Evolutionary conservation across 2,113 vertebrate species (phyloP).

Genomic region (Mola mola): DNA sequence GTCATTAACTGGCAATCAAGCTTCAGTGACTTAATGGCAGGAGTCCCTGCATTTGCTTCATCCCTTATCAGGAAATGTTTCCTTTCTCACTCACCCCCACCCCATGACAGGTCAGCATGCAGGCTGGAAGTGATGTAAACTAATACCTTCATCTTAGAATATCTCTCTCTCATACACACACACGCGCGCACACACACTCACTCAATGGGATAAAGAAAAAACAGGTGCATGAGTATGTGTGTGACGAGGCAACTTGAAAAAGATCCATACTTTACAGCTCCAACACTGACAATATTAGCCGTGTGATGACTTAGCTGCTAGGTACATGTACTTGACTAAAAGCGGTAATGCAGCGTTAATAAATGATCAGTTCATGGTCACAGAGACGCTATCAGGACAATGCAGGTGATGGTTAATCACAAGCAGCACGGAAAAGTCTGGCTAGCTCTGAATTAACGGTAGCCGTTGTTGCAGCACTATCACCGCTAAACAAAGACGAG

Average conservation of each 20-base stretch:
- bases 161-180: conserved; percentile 8
- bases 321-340: conserved; percentile 13
- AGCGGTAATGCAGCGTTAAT: conserved; percentile 12
- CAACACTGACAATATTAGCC: conserved; percentile 7
- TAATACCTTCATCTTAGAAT: conserved; percentile 46
- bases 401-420: conserved; percentile 37
- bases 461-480: not conserved
- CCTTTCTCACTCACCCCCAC: conserved; percentile 32
- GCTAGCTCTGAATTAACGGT: not conserved
- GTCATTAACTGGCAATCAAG: conserved; percentile 61
- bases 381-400: conserved; percentile 44
- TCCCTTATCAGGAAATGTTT: conserved; percentile 69
- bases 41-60: conserved; percentile 55
- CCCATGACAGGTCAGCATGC: conserved; percentile 50
- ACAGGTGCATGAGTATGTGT: conserved; percentile 45
- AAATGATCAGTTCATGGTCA: not conserved
- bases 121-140: conserved; percentile 62
- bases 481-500: conserved; percentile 7
- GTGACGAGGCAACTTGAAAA: conserved; percentile 17
- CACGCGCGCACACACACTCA: not conserved
- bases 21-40: conserved; percentile 34
- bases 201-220: conserved; percentile 28
- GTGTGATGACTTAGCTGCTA: conserved; percentile 15
- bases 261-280: conserved; percentile 32
- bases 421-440: not conserved